These are phyloP conservation scores for Leptoclinus maculatus DNA, from an alignment of 2,797 vertebrate genomes.

Conservation along the genomic window DNA sequence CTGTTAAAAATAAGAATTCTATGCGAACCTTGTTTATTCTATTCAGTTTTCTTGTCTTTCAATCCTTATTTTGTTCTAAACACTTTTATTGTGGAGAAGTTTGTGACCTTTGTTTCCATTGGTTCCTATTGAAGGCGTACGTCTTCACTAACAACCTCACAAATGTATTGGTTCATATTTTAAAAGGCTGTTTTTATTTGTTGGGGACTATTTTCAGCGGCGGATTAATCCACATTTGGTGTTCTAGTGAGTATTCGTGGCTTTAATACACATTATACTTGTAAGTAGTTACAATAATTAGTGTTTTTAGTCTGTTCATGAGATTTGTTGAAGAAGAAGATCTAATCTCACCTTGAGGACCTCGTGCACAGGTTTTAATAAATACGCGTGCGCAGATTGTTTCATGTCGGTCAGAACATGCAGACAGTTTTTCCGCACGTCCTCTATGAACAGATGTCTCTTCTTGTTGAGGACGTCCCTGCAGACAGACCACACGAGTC, in stretches of 20 bases:
- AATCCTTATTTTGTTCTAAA: background rate
- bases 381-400: slow-evolving; percentile 54
- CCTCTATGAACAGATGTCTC: slow-evolving; percentile 46
- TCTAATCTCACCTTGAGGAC: slow-evolving; percentile 71
- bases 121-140: no score
- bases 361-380: slow-evolving; percentile 64
- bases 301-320: no score
- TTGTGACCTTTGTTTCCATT: background rate
- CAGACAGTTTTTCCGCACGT: slow-evolving; percentile 54
- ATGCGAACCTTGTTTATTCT: no score
- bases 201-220: background rate
- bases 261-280: no score
- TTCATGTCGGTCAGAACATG: slow-evolving; percentile 61
- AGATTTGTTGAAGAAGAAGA: no score
- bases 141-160: no score
- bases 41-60: background rate
- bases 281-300: no score
- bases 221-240: background rate
- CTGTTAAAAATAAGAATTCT: background rate
- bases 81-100: background rate
- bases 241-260: background rate
- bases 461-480: slow-evolving; percentile 70
- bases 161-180: no score
- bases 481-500: background rate
- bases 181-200: no score